Evolutionary conservation across 2,113 vertebrate genomes (phyloP), one percentile per base, ranked within the genome.

Genomic region (Actenoides lindsayi): DNA sequence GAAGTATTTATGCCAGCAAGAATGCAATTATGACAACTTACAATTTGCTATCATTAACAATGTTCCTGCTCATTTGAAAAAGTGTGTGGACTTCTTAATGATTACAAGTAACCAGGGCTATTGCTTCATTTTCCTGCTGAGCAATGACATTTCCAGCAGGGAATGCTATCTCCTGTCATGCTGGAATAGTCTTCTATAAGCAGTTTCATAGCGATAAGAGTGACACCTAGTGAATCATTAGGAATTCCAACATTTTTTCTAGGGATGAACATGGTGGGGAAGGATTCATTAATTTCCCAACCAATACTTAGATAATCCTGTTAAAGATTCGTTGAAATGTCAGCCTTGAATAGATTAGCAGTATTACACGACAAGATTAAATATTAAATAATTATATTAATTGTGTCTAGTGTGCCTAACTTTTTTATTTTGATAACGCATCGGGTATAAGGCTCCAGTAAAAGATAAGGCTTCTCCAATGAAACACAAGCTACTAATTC

Each of bases 201-300:
- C 46, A 63, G 6, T 64, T 86, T 67, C 21, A 35, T 3, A 92
- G 33, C 89, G 17, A 16, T 70, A 63, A 94, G 80, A 68, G 65
- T 95, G 95, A 94, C 87, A 93, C n/a, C 86, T 89, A 92, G 80
- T 89, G 89, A 96, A 93, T 31, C 42, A 60, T 27, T 75, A 71
- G 51, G 20, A 57, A 3, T 67, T 54, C 27, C 50, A 90, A 37
- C 13, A 30, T 13, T 35, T 87, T 65, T 87, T 80, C 8, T 37
- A 8, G 5, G 39, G 6, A 28, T 63, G 18, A 74, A 78, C 37
- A 81, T 56, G 16, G 10, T 80, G 23, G 13, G 0, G 6, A 85
- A 62, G 21, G 11, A 68, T 19, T 18, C 3, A 31, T n/a, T 62
- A 57, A 39, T 59, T 8, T 81, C 23, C 31, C n/a, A 82, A 21